phyloP scores from a whole-genome alignment of 1,140 invertebrate species.

The Vanessa tameamea region DNA sequence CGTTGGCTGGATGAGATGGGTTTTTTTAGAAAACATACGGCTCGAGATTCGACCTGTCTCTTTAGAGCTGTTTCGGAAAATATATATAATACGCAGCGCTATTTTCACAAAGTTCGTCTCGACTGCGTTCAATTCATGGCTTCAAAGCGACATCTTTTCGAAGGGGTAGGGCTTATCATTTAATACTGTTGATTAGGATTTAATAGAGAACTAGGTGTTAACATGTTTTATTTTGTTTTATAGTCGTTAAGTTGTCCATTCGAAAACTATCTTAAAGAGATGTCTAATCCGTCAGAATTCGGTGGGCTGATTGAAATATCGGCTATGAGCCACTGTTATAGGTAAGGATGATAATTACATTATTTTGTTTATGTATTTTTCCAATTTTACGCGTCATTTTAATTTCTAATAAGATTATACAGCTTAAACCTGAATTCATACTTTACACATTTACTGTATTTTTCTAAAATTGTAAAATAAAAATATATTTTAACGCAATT shows the following conservation, averaged over 20 bases:
- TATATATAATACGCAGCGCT: conserved; percentile 89
- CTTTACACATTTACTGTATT: no score
- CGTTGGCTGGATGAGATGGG: conserved; percentile 89
- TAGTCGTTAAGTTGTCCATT: conserved; percentile 82
- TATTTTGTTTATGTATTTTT: no score
- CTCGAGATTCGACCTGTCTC: conserved; percentile 90
- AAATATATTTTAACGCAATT: no score
- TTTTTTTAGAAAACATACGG: conserved; percentile 90
- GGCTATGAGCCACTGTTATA: conserved; percentile 86
- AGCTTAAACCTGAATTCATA: no score
- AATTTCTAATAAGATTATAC: no score
- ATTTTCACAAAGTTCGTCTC: conserved; percentile 86
- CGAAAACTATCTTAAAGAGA: conserved; percentile 85
- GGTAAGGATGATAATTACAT: conserved; percentile 68
- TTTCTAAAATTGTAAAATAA: no score
- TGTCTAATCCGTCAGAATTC: conserved; percentile 85
- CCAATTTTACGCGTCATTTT: no score
- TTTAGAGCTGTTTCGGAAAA: conserved; percentile 93
- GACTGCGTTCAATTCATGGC: conserved; percentile 88
- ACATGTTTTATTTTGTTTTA: conserved; percentile 62
- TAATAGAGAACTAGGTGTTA: conserved; percentile 29
- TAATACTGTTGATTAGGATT: conserved; percentile 37
- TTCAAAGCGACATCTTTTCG: conserved; percentile 78
- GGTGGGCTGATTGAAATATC: conserved; percentile 86
- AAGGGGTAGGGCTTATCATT: conserved; percentile 67